phyloP scores from a whole-genome alignment of 2,113 vertebrate genomes.

The Penelope pileata region DNA sequence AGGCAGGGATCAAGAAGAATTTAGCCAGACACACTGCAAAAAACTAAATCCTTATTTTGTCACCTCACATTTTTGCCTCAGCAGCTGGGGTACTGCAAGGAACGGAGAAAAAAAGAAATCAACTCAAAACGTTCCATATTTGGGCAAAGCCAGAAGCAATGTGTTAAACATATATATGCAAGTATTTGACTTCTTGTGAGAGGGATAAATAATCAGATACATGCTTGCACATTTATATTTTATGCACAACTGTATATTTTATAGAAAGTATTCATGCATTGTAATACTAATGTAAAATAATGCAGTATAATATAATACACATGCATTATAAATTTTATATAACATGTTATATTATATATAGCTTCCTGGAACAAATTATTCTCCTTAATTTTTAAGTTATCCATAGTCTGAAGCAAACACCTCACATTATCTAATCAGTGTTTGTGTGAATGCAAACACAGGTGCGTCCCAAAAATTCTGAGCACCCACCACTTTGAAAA shows the following conservation, averaged over 20 bases:
- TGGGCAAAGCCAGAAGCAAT: neutral
- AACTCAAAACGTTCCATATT: neutral
- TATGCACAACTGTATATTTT: neutral
- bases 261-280: neutral
- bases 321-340: conserved; percentile 7
- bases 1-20: neutral
- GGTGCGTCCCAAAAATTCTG: conserved; percentile 65
- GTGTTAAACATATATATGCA: neutral
- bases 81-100: neutral
- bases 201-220: neutral
- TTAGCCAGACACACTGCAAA: neutral
- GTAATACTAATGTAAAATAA: neutral
- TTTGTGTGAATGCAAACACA: conserved; percentile 64
- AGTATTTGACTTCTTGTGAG: neutral
- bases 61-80: neutral
- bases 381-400: conserved; percentile 59
- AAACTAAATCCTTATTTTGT: neutral
- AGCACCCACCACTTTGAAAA: conserved; percentile 74
- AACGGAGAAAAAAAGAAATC: neutral
- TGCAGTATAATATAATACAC: neutral
- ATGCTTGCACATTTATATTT: neutral
- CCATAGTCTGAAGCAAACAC: conserved; percentile 38
- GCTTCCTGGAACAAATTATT: conserved; percentile 57
- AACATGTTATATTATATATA: neutral
- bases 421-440: conserved; percentile 5